Conservation (phyloP, 2,797 vertebrate genomes). For the Hydrolagus colliei region DNA sequence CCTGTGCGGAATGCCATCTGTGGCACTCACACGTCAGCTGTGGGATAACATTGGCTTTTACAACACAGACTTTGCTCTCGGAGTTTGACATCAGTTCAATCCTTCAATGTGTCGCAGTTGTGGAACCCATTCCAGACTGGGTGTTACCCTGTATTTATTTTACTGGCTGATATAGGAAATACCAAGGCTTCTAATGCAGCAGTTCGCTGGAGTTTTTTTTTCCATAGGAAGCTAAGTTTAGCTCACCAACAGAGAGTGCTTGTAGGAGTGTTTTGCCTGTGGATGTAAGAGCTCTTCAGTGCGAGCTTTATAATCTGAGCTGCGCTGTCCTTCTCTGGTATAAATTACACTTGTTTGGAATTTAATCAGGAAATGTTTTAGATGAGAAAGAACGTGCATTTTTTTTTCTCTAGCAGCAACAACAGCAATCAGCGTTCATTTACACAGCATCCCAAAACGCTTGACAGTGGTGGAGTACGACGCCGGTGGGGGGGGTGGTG, state of each 20-base stretch:
- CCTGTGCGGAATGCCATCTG: not conserved
- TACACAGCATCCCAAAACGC: too few species aligned
- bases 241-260: not conserved
- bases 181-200: not conserved
- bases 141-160: not conserved
- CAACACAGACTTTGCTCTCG: not conserved
- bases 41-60: slow-evolving; percentile 2
- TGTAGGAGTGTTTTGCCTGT: too few species aligned
- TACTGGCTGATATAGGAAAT: not conserved
- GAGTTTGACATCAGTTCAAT: not conserved
- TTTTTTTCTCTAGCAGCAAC: not conserved
- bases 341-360: not conserved
- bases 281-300: not conserved
- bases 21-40: not conserved
- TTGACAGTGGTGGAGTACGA: not conserved
- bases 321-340: not conserved
- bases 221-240: slow-evolving; percentile 11
- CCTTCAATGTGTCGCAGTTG: too few species aligned
- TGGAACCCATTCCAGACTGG: too few species aligned
- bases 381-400: not conserved
- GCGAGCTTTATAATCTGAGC: not conserved
- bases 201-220: not conserved
- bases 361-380: too few species aligned
- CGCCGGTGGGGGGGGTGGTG: not conserved
- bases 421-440: too few species aligned